phyloP scores from a whole-genome alignment of 2,888 invertebrate genomes.

The Pyrrhosoma nymphula region DNA sequence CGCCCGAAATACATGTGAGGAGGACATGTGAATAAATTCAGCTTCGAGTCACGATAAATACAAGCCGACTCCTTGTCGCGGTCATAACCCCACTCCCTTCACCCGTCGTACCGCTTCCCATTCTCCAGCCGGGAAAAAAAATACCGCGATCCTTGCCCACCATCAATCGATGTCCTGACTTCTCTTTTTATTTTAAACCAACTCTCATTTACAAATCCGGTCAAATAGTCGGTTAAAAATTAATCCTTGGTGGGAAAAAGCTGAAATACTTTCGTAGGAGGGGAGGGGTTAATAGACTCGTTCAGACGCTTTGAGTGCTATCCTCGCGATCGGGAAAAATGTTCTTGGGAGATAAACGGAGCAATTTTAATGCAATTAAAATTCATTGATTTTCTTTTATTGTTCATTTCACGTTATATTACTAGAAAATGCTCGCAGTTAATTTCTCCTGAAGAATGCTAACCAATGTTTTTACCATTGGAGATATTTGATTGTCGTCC shows the following conservation, averaged over 20 bases:
- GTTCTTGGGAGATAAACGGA: too few relatives aligned
- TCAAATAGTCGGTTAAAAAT: not conserved
- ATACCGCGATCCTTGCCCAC: not conserved
- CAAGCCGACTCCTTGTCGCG: slow-evolving; percentile 12
- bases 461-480: too few relatives aligned
- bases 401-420: too few relatives aligned
- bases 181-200: not conserved
- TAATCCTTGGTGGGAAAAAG: not conserved
- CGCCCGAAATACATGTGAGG: slow-evolving; percentile 29
- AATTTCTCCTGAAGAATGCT: too few relatives aligned
- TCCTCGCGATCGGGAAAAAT: not conserved
- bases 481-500: too few relatives aligned
- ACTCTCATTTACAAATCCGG: not conserved
- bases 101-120: not conserved
- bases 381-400: too few relatives aligned
- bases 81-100: not conserved
- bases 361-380: too few relatives aligned
- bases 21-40: slow-evolving; percentile 32
- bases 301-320: not conserved
- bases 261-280: not conserved
- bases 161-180: not conserved
- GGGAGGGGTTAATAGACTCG: not conserved
- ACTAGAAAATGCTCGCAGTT: too few relatives aligned
- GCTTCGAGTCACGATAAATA: not conserved
- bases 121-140: not conserved